Percentiles rank a stretch among this genome's conserved stretches.
Conservation (phyloP, 2,113 vertebrate genomes). For the Herpetotheres cachinnans region DNA sequence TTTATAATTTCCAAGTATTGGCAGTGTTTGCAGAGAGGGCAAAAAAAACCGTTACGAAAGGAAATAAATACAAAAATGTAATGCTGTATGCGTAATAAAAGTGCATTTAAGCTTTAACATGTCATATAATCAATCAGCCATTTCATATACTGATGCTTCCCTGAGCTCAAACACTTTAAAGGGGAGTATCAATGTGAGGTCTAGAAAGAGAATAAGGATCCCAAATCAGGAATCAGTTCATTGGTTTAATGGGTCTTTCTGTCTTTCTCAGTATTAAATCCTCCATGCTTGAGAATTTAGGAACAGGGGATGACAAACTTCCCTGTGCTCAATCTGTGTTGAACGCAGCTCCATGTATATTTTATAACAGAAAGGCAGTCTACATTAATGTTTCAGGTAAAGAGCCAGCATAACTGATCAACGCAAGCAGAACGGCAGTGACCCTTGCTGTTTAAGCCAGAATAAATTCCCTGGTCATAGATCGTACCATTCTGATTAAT, state of each 20-base stretch:
- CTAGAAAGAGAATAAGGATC: background rate
- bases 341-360: background rate
- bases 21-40: background rate
- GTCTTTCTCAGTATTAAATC: background rate
- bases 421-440: background rate
- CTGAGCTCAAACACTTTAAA: background rate
- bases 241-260: background rate
- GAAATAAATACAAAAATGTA: constrained; percentile 7
- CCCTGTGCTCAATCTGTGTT: accelerated
- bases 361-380: background rate
- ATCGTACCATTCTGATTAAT: background rate
- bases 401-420: background rate
- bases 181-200: background rate
- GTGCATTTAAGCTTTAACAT: background rate
- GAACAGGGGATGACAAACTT: background rate
- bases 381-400: background rate
- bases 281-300: background rate
- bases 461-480: background rate
- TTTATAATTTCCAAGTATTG: background rate
- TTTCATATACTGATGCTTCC: background rate
- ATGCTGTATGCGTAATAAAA: background rate
- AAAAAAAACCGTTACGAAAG: background rate
- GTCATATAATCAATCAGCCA: background rate
- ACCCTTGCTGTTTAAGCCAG: background rate
- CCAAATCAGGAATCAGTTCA: background rate